Base-by-base conservation (phyloP, 2,888 invertebrate species). In the Keiferia lycopersicella region DNA sequence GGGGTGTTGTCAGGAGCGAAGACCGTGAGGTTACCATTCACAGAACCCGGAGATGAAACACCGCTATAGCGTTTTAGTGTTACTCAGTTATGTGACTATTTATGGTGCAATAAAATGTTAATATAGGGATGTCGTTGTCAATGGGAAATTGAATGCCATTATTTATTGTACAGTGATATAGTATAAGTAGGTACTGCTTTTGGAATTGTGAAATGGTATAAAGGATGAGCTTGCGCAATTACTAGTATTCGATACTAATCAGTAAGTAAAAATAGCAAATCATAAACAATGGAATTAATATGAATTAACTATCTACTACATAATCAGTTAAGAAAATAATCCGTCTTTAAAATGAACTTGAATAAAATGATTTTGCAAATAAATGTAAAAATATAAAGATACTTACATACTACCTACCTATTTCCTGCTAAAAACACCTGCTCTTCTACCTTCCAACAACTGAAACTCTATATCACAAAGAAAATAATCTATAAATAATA, bases 1-100 rank as follows among this genome's bases (percentile, higher is more conserved):
- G 91, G 90, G 14, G 91, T 91, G 38, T 74, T 91, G 63, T 81
- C 91, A 7, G 91, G 83, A 65, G 77, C 88, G 61, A 89, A 88
- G 73, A 87, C 84, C 68, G 88, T 91, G 68, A 83, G 91, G 74
- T 73, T 91, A 61, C 89, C 88, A 12, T 79, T 79, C 66, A 83
- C 76, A 68, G 90, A 89, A 71, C 77, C 86, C 22, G 88, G 89
- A 14, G 87, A 89, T 66, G 91, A 91, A 73, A 91, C 91, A 41
- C 87, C 88, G 62, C 88, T 91, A 83, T 91, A 91, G 85, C 87
- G 82, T 74, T 83, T 76, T 65, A 72, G 69, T 68, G 70, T 64
- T 69, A 65, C 73, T 73, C 74, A 75, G 77, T 77, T 79, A 80
- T 81, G 72, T 74, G 76, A 85, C 81, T 82, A 75, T 78, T 73